Evolutionary conservation across 2,113 vertebrate species (phyloP), one percentile per base, ranked within the genome.

Genomic region (Oryzias woworae): DNA sequence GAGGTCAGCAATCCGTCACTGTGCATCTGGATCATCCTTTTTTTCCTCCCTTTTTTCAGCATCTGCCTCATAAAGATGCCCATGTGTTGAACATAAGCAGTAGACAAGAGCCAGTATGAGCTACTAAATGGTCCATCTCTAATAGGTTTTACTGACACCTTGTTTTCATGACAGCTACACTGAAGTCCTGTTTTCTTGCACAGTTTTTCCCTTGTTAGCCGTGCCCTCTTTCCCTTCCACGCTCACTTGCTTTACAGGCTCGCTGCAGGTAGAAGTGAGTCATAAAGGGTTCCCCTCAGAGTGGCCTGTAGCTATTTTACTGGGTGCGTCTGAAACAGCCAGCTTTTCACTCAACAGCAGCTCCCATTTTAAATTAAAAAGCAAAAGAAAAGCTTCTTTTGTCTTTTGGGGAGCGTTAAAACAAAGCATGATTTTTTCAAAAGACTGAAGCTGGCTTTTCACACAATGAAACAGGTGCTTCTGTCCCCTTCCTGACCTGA

Each of bases 221-320:
- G 45, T 45, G 75, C 48, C 42, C 71, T 82, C 69, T 64, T 69
- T 61, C 62, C 63, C 67, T 50, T 69, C 52, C 63, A 53, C 50
- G 61, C 75, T 62, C 62, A 63, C 66, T 57, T 77, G 67, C 77
- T 71, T 60, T 60, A 68, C 61, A 36, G 55, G 78, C 80, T 84
- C 85, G 86, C 81, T 62, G 81, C 86, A 90, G 86, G 89, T 90
- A 86, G 68, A 84, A 89, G 80, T 89, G 81, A 90, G 85, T 91
- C 89, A 91, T 82, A 83, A 86, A 88, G 65, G 80, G 80, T 75
- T 78, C 58, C 75, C 80, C 83, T 86, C 84, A 82, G 69, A 81
- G 57, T 78, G 68, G 81, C 81, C 68, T 78, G 66, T 68, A 70
- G 69, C 74, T 84, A 71, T 90, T 89, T 89, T 81, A 89, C 75